phyloP scores from a whole-genome alignment of 2,888 invertebrate species.

The Ophion ellenae region DNA sequence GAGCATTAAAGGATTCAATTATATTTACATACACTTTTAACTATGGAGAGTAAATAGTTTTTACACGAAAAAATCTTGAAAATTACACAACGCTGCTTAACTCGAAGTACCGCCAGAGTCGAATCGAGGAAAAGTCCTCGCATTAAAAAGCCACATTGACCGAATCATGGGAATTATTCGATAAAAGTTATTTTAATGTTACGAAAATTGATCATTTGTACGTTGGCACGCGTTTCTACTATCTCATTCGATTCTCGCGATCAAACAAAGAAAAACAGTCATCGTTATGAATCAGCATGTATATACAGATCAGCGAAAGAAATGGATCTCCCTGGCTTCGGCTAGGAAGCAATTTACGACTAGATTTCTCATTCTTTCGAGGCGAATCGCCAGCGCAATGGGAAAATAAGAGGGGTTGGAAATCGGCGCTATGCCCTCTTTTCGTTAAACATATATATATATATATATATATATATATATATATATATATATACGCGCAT shows the following conservation, averaged over 20 bases:
- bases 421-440: slow-evolving; percentile 20
- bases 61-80: too few species aligned
- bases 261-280: background rate
- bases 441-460: background rate
- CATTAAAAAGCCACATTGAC: too few species aligned
- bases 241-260: background rate
- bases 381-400: slow-evolving; percentile 23
- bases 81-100: too few species aligned
- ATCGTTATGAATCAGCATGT: background rate
- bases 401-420: slow-evolving; percentile 23
- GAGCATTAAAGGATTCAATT: too few species aligned
- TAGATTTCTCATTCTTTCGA: slow-evolving; percentile 45
- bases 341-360: slow-evolving; percentile 51
- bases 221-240: too few species aligned
- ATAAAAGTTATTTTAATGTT: too few species aligned
- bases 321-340: slow-evolving; percentile 12
- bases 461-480: background rate
- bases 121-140: too few species aligned
- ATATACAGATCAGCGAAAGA: background rate
- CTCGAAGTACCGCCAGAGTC: too few species aligned
- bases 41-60: too few species aligned
- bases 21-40: too few species aligned
- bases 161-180: too few species aligned
- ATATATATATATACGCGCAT: background rate
- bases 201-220: too few species aligned